Evolutionary conservation across 2,888 invertebrate genomes (phyloP).

Genomic region (Tenthredo scrophulariae): DNA sequence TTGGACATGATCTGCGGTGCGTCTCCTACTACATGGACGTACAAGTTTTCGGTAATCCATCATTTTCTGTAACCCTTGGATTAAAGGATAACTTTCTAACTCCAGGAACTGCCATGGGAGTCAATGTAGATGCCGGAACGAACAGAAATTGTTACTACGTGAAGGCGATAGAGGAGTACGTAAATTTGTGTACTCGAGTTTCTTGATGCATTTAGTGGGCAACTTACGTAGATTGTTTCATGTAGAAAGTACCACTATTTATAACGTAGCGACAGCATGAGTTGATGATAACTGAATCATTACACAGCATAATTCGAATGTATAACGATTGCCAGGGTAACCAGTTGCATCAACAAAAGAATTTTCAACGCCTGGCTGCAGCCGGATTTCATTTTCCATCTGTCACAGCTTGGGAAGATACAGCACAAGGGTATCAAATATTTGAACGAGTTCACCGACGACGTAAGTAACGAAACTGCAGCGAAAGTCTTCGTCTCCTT

Average conservation of each 20-base stretch:
- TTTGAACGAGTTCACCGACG: background rate
- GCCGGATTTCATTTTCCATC: slow-evolving; percentile 51
- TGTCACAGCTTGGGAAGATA: slow-evolving; percentile 73
- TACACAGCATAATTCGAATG: too few species aligned
- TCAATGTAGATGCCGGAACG: slow-evolving; percentile 67
- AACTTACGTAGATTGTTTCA: too few species aligned
- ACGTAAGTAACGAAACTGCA: background rate
- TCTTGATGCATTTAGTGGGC: too few species aligned
- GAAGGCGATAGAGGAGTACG: background rate
- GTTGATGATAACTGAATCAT: background rate
- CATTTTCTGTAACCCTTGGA: background rate
- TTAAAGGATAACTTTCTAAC: slow-evolving; percentile 32
- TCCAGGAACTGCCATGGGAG: slow-evolving; percentile 87
- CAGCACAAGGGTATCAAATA: slow-evolving; percentile 73
- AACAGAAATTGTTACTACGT: slow-evolving; percentile 79
- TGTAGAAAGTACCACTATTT: too few species aligned
- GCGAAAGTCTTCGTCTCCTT: background rate
- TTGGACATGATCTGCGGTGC: slow-evolving; percentile 84
- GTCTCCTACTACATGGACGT: slow-evolving; percentile 54
- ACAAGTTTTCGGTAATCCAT: background rate
- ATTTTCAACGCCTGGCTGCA: slow-evolving; percentile 53
- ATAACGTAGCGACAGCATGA: too few species aligned
- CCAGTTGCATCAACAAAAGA: slow-evolving; percentile 48
- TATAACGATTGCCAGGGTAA: slow-evolving; percentile 22
- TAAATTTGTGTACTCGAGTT: background rate